Percentiles rank a stretch among this genome's conserved stretches.
These are phyloP conservation scores for Drosophila novamexicana DNA, from an alignment of 1,140 invertebrate species.

Conservation along the genomic window DNA sequence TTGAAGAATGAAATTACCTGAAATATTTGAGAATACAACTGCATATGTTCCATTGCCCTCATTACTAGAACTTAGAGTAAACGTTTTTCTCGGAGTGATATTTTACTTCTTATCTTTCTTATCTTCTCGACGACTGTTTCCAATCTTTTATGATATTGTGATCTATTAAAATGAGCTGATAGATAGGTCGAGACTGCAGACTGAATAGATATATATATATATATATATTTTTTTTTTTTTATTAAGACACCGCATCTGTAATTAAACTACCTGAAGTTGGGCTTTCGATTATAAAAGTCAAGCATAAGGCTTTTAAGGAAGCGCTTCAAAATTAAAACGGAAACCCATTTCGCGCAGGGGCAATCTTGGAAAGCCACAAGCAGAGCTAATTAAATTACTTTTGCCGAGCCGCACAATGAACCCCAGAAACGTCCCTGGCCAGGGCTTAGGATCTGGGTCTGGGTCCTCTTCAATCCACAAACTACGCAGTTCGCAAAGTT, in stretches of 20 bases:
- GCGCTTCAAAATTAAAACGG: slow-evolving; percentile 49
- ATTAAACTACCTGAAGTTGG: slow-evolving; percentile 13
- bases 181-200: no score
- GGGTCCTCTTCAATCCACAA: slow-evolving; percentile 21
- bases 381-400: slow-evolving; percentile 76
- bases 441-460: slow-evolving; percentile 30
- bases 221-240: no score
- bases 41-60: no score
- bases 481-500: slow-evolving; percentile 64
- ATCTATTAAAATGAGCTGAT: no score
- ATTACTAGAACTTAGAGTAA: no score
- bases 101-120: no score
- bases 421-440: slow-evolving; percentile 16
- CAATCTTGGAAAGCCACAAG: slow-evolving; percentile 66
- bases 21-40: no score
- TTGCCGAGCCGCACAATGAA: slow-evolving; percentile 26
- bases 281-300: slow-evolving; percentile 24
- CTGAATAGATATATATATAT: no score
- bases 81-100: no score
- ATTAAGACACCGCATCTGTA: background rate
- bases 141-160: no score
- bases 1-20: no score
- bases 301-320: slow-evolving; percentile 47
- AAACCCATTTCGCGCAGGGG: slow-evolving; percentile 44
- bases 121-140: no score